Percentiles rank a stretch among this genome's conserved stretches.
phyloP scores from a whole-genome alignment of 2,888 invertebrate genomes.

The Drosophila sordidula region DNA sequence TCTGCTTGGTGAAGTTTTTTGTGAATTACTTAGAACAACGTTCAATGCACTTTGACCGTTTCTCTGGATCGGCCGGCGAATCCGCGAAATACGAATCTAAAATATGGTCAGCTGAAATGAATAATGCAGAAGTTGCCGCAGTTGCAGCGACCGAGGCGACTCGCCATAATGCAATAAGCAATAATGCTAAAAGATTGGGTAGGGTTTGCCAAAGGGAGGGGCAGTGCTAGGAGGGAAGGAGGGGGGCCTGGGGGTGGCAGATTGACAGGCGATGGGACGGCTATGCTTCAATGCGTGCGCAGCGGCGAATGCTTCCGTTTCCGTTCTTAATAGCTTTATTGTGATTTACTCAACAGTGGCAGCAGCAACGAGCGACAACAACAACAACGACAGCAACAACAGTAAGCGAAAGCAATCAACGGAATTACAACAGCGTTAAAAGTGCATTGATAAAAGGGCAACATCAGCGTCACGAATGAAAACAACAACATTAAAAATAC shows the following conservation, averaged over 20 bases:
- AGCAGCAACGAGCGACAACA: conserved; percentile 26
- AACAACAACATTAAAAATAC: conserved; percentile 16
- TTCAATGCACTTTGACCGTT: conserved; percentile 59
- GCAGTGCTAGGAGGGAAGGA: neutral
- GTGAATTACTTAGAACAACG: conserved; percentile 19
- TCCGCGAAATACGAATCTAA: conserved; percentile 31
- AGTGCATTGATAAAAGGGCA: conserved; percentile 65
- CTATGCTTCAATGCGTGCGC: conserved; percentile 81
- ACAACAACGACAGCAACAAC: conserved; percentile 25
- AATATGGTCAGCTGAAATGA: conserved; percentile 49
- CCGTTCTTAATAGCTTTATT: conserved; percentile 82
- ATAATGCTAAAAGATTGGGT: conserved; percentile 23
- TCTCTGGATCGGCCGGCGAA: conserved; percentile 19
- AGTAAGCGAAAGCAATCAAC: conserved; percentile 68
- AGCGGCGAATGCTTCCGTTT: conserved; percentile 83
- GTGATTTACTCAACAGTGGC: conserved; percentile 76
- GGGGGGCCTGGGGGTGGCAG: conserved; percentile 33
- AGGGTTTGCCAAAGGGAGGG: neutral
- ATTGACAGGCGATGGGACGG: conserved; percentile 66
- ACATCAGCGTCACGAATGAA: conserved; percentile 26
- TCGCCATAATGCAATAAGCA: conserved; percentile 57
- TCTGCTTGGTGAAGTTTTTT: conserved; percentile 21
- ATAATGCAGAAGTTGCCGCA: conserved; percentile 49
- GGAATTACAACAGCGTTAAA: conserved; percentile 80
- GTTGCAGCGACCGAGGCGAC: conserved; percentile 1